Evolutionary conservation across 2,888 invertebrate genomes (phyloP), one percentile per base, ranked within the genome.

Genomic region (Drosophila anomelani): DNA sequence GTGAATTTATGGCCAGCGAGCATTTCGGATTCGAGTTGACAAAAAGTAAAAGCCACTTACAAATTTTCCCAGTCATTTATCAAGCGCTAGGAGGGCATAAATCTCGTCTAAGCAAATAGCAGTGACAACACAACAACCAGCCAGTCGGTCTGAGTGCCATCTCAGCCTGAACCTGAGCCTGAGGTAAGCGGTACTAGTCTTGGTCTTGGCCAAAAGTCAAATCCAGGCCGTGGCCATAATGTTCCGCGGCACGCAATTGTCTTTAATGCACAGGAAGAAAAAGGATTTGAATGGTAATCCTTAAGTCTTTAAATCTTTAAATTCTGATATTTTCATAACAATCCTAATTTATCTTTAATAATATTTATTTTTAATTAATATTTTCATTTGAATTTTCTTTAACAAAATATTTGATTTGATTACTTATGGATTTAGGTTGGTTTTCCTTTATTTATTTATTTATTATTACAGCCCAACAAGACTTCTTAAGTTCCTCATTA

Each of bases 51-150:
- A 73, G 71, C 76, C 74, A 71, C 75, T 77, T 73, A 70, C 62
- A 77, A 88, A 86, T 88, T 77, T 79, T 75, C 75, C 55, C 64
- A 79, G 80, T 80, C 89, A 77, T 84, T 84, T 84, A 86, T 84
- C 89, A 84, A 83, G 79, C 55, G 81, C 12, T 57, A 72, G 64
- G 75, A 73, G 76, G 58, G 64, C 81, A 88, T 84, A 88, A 84
- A 84, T 84, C 84, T 78, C 80, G 64, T 75, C 72, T 49, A 77
- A 62, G 69, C 79, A 86, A 88, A 84, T 88, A 86, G 77, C 77
- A 78, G 73, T 76, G 89, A 88, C 84, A 84, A 76, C 70, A 78
- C 76, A 70, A 77, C 86, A 73, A 56, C 77, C 36, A 49, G 46
- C 26, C 38, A 26, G 44, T 46, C 23, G 44, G 44, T 23, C 15